phyloP scores from a whole-genome alignment of 2,113 vertebrate genomes.

The Hoplias malabaricus region DNA sequence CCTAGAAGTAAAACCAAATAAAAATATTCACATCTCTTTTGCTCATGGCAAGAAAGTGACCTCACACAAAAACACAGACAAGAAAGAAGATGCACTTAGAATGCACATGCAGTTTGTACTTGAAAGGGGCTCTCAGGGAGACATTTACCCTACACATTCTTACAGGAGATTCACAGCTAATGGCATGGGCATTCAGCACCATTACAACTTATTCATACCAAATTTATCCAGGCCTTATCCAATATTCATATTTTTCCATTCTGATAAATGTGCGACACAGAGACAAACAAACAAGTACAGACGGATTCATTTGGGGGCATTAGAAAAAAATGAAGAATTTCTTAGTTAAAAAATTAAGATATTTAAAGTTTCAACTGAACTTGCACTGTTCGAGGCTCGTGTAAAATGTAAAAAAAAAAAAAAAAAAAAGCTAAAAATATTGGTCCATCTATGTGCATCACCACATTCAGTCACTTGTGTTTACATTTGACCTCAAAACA shows the following conservation, averaged over 20 bases:
- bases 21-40: slow-evolving; percentile 79
- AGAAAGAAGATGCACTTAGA: slow-evolving; percentile 83
- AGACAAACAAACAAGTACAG: slow-evolving; percentile 9
- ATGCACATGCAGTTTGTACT: slow-evolving; percentile 88
- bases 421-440: slow-evolving; percentile 50
- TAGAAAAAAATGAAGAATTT: slow-evolving; percentile 33
- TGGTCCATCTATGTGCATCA: slow-evolving; percentile 66
- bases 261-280: slow-evolving; percentile 14
- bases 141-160: slow-evolving; percentile 71
- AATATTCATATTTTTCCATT: slow-evolving; percentile 31
- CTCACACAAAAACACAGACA: slow-evolving; percentile 84
- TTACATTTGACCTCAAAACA: slow-evolving; percentile 67
- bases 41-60: slow-evolving; percentile 74
- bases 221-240: slow-evolving; percentile 32
- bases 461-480: slow-evolving; percentile 54
- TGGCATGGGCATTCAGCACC: slow-evolving; percentile 63
- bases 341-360: no score
- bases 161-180: slow-evolving; percentile 76
- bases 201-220: slow-evolving; percentile 62
- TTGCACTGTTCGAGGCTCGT: slow-evolving; percentile 63
- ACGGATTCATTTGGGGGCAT: slow-evolving; percentile 14
- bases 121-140: slow-evolving; percentile 70
- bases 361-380: background rate
- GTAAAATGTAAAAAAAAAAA: slow-evolving; percentile 8
- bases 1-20: slow-evolving; percentile 72